These are phyloP conservation scores for Equus przewalskii DNA, from an alignment of 2,113 vertebrate species.

Conservation along the genomic window DNA sequence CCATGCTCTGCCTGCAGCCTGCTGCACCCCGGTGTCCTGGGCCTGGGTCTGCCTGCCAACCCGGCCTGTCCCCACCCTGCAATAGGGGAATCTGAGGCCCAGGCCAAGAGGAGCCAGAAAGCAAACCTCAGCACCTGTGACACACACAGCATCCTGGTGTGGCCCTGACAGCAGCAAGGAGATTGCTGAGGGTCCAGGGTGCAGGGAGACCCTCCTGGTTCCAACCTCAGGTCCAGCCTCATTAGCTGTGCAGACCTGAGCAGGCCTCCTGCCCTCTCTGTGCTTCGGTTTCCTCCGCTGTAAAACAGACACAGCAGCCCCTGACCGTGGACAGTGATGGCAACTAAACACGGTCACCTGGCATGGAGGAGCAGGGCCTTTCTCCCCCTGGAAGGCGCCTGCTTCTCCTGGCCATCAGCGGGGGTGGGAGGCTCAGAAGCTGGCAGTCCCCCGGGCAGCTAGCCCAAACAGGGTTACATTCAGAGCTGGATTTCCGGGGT, in stretches of 20 bases:
- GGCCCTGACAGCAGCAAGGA: neutral
- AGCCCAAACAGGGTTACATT: neutral
- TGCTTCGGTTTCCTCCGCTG: rapidly evolving
- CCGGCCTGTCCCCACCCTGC: neutral
- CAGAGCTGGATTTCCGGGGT: neutral
- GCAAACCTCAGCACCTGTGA: neutral
- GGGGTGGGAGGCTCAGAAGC: neutral
- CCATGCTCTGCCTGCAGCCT: neutral
- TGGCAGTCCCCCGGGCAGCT: neutral
- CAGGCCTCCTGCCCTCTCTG: neutral
- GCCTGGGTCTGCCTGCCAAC: neutral
- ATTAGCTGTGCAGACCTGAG: neutral
- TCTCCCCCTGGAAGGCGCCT: neutral
- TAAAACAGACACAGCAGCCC: neutral
- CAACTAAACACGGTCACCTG: rapidly evolving
- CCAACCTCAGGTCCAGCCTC: neutral
- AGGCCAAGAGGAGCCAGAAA: neutral
- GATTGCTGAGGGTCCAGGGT: rapidly evolving
- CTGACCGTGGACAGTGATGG: neutral
- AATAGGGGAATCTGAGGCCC: neutral
- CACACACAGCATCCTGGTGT: rapidly evolving
- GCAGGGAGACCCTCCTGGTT: rapidly evolving
- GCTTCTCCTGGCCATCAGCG: neutral
- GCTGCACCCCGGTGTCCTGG: too few species aligned
- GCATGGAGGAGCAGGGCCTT: neutral